Conservation (phyloP, 2,797 vertebrate species). For the Mastacembelus armatus region DNA sequence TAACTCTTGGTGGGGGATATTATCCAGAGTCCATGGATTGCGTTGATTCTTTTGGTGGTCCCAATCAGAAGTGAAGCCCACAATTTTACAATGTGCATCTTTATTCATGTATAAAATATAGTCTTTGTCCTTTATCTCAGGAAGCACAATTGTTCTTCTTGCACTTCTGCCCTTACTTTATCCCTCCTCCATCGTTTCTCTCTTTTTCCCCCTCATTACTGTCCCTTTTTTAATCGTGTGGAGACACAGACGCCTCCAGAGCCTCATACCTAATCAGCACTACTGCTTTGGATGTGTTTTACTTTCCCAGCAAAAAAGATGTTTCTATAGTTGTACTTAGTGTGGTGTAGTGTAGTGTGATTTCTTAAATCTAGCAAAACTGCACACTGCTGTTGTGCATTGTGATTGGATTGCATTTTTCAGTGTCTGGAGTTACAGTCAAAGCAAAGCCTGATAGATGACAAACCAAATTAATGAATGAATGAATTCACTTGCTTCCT, state of each 20-base stretch:
- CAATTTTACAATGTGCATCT: neutral
- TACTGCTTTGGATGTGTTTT: conserved; percentile 12
- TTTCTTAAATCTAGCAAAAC: too few relatives aligned
- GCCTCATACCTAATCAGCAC: conserved; percentile 56
- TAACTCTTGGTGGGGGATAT: neutral
- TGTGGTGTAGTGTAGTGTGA: too few relatives aligned
- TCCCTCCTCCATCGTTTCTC: conserved; percentile 11
- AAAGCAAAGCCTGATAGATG: too few relatives aligned
- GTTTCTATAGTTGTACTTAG: neutral
- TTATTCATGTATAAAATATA: neutral
- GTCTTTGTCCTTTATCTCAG: neutral
- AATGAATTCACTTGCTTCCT: too few relatives aligned
- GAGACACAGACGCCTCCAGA: conserved; percentile 35
- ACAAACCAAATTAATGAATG: too few relatives aligned
- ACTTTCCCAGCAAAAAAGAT: conserved; percentile 4
- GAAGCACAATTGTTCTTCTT: neutral
- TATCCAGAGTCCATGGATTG: neutral
- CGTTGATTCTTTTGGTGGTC: neutral
- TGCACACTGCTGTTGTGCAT: too few relatives aligned
- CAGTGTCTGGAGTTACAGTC: too few relatives aligned
- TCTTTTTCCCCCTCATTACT: conserved; percentile 33
- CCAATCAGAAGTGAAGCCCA: neutral
- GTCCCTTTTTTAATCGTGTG: conserved; percentile 43
- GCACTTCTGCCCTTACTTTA: conserved; percentile 12
- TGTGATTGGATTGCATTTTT: too few relatives aligned